phyloP scores from a whole-genome alignment of 2,797 vertebrate genomes.

The Avahi laniger region DNA sequence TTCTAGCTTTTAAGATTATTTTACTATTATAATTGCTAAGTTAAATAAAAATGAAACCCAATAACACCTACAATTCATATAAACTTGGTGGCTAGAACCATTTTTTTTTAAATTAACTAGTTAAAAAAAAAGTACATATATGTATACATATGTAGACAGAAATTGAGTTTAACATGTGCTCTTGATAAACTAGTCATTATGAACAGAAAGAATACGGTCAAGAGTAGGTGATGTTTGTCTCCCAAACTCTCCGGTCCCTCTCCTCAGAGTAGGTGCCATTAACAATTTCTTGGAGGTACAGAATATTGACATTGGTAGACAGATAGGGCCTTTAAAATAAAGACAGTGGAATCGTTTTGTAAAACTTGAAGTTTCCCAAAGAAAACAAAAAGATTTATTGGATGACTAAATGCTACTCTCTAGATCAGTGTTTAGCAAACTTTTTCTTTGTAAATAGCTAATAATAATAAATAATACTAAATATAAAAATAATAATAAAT shows the following conservation, averaged over 20 bases:
- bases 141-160: neutral
- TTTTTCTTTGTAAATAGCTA: neutral
- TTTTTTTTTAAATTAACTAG: neutral
- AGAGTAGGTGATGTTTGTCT: neutral
- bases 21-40: neutral
- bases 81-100: neutral
- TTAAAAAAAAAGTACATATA: neutral
- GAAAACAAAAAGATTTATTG: neutral
- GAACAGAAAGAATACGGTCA: neutral
- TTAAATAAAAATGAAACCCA: conserved; percentile 4
- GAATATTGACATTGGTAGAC: neutral
- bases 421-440: neutral
- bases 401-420: neutral
- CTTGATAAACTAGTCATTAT: conserved; percentile 1
- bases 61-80: neutral
- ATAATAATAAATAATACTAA: too few relatives aligned
- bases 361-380: conserved; percentile 1
- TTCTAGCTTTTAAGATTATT: neutral
- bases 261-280: neutral
- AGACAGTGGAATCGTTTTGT: neutral
- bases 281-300: neutral
- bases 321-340: neutral
- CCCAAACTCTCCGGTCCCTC: neutral
- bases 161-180: neutral
- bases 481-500: too few relatives aligned